These are phyloP conservation scores for Athetis lepigone DNA, from an alignment of 2,888 invertebrate species.

Conservation along the genomic window DNA sequence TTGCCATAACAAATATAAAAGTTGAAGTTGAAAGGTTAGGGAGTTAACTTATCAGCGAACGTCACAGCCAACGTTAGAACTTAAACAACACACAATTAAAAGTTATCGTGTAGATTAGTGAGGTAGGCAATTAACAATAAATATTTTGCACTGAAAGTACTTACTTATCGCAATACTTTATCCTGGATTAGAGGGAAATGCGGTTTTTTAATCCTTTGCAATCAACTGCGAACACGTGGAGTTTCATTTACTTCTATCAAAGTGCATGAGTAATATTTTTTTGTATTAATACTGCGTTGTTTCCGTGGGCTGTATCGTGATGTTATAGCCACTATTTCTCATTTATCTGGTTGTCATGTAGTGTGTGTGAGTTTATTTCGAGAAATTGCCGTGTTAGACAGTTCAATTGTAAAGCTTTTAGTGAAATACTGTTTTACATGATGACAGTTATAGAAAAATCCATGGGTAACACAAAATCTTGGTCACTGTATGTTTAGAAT, in stretches of 20 bases:
- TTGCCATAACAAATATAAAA: too few relatives aligned
- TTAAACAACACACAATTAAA: slow-evolving; percentile 3
- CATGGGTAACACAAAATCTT: not conserved
- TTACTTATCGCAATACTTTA: slow-evolving; percentile 13
- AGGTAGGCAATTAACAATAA: not conserved
- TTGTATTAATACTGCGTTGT: too few relatives aligned
- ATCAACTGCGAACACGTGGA: slow-evolving; percentile 2
- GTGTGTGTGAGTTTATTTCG: too few relatives aligned
- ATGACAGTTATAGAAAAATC: not conserved
- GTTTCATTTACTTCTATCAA: slow-evolving; percentile 14
- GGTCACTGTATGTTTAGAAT: not conserved
- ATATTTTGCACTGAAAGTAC: not conserved
- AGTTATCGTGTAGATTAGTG: not conserved
- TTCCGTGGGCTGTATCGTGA: too few relatives aligned
- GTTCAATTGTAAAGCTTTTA: too few relatives aligned
- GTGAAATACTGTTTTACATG: too few relatives aligned
- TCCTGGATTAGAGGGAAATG: slow-evolving; percentile 24
- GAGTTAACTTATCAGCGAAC: slow-evolving; percentile 6
- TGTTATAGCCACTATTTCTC: too few relatives aligned
- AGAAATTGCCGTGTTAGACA: too few relatives aligned
- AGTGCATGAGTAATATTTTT: too few relatives aligned
- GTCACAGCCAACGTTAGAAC: not conserved
- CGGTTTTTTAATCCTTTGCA: slow-evolving; percentile 29
- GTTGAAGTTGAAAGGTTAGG: too few relatives aligned
- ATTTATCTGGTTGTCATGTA: too few relatives aligned